A percentile compares a stretch with the other conserved stretches of the same genome.
These are phyloP conservation scores for Chaetodon trifasciatus DNA, from an alignment of 2,797 vertebrate species.

Conservation along the genomic window DNA sequence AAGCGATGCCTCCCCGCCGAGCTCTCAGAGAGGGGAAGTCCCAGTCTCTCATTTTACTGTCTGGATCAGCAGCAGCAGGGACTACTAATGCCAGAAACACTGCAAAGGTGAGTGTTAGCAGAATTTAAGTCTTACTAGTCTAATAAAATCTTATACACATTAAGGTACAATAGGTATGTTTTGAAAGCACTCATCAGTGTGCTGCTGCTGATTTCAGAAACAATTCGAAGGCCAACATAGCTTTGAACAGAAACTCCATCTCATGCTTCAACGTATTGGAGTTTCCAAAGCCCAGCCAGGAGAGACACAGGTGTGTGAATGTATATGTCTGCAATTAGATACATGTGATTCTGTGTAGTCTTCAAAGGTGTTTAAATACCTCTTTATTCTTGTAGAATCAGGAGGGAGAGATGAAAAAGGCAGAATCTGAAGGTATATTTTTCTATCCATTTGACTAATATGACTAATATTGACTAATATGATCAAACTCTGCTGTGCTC, in stretches of 20 bases:
- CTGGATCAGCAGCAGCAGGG: conserved; percentile 90
- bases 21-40: conserved; percentile 95
- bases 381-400: conserved; percentile 71
- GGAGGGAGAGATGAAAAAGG: conserved; percentile 86
- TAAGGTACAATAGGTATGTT: neutral
- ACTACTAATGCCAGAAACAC: conserved; percentile 78
- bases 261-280: conserved; percentile 96
- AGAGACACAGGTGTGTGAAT: conserved; percentile 79
- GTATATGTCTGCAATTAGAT: conserved; percentile 29
- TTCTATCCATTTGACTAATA: conserved; percentile 41
- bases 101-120: conserved; percentile 86
- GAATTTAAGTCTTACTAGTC: neutral
- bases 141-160: neutral
- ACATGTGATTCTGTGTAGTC: neutral
- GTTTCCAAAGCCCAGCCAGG: conserved; percentile 92
- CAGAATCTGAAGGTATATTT: conserved; percentile 83
- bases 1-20: conserved; percentile 88
- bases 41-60: conserved; percentile 95
- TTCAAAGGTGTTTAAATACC: conserved; percentile 15
- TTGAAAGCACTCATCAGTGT: conserved; percentile 12
- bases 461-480: too few species aligned
- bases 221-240: conserved; percentile 91
- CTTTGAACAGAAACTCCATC: conserved; percentile 95
- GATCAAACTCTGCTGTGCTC: conserved; percentile 30
- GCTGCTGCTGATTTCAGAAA: conserved; percentile 84